Conservation (phyloP, 1,140 invertebrate species). For the Drosophila bocki region DNA sequence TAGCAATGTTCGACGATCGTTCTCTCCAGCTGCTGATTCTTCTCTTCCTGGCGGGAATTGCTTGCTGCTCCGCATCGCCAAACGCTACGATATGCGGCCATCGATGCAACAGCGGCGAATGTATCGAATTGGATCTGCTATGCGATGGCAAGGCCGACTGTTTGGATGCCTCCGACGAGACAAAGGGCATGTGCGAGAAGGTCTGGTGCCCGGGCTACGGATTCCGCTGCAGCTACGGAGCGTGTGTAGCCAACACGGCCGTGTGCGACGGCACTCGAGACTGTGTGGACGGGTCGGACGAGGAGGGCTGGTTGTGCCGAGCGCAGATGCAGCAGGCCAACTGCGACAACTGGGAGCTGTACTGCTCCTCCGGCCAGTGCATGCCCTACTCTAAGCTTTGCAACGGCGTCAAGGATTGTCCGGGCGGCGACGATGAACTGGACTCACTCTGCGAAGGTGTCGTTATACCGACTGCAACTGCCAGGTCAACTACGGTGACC, state of each 20-base stretch:
- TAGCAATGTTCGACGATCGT: slow-evolving; percentile 17
- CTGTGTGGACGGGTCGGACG: slow-evolving; percentile 89
- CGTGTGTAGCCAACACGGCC: slow-evolving; percentile 86
- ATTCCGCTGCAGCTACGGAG: slow-evolving; percentile 88
- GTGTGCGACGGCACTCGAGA: slow-evolving; percentile 87
- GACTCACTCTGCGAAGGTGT: slow-evolving; percentile 27
- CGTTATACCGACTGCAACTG: background rate
- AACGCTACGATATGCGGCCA: slow-evolving; percentile 20
- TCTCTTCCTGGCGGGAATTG: slow-evolving; percentile 1
- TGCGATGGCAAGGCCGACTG: slow-evolving; percentile 87
- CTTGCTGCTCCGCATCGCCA: background rate
- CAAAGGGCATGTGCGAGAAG: slow-evolving; percentile 84
- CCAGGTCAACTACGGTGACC: background rate
- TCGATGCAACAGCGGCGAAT: slow-evolving; percentile 35
- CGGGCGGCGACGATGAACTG: slow-evolving; percentile 35
- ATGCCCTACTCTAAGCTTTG: slow-evolving; percentile 43
- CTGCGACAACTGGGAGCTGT: slow-evolving; percentile 48
- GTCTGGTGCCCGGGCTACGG: slow-evolving; percentile 83
- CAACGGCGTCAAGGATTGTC: slow-evolving; percentile 33
- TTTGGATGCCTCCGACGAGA: slow-evolving; percentile 88
- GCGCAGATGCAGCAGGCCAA: slow-evolving; percentile 48
- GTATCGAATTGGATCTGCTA: slow-evolving; percentile 52
- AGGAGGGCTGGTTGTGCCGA: slow-evolving; percentile 44
- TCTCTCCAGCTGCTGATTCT: slow-evolving; percentile 4
- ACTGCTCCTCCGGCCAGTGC: slow-evolving; percentile 45